Evolutionary conservation across 2,797 vertebrate genomes (phyloP).

Genomic region (Hippoglossus hippoglossus): DNA sequence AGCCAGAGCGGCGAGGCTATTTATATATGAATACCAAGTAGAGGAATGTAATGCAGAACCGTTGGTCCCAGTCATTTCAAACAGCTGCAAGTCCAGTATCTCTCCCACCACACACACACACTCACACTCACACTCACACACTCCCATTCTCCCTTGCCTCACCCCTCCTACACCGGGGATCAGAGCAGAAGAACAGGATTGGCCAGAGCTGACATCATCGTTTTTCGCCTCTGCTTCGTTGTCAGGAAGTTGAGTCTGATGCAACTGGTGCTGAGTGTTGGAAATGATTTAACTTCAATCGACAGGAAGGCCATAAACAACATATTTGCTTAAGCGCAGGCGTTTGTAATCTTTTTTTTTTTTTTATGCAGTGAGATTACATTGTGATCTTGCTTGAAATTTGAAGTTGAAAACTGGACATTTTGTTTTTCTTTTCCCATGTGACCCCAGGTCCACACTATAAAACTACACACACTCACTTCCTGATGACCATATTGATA

Average conservation of each 20-base stretch:
- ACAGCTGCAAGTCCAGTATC: slow-evolving; percentile 74
- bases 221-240: slow-evolving; percentile 59
- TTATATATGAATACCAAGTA: slow-evolving; percentile 76
- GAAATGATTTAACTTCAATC: not conserved
- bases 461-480: no score
- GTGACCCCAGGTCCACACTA: no score
- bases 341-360: not conserved
- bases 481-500: no score
- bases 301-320: not conserved
- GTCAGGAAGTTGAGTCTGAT: slow-evolving; percentile 84
- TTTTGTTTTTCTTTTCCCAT: no score
- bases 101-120: not conserved
- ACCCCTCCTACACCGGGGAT: slow-evolving; percentile 28
- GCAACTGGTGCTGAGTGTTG: slow-evolving; percentile 67
- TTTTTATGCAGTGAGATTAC: not conserved
- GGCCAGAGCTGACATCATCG: slow-evolving; percentile 79
- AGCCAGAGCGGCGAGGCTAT: slow-evolving; percentile 64
- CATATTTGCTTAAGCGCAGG: not conserved
- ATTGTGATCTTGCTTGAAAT: not conserved
- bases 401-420: not conserved
- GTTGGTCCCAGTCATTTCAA: slow-evolving; percentile 50
- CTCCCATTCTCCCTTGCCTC: not conserved
- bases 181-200: slow-evolving; percentile 56
- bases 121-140: not conserved
- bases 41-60: slow-evolving; percentile 68